These are phyloP conservation scores for Tipula helvola DNA, from an alignment of 2,888 invertebrate genomes.

Conservation along the genomic window DNA sequence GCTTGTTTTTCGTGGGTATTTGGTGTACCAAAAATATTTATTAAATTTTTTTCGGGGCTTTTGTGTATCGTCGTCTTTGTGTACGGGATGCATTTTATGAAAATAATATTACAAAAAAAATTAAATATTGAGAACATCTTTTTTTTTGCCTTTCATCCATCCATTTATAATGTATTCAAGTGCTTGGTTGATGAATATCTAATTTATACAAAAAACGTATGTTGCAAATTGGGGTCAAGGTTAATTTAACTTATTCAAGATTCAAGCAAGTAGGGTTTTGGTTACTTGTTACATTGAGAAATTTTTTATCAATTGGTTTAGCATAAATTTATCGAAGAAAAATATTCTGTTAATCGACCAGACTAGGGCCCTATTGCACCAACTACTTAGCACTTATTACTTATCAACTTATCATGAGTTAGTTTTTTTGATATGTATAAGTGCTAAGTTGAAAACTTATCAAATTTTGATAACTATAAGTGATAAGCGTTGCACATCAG, in stretches of 20 bases:
- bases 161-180: not conserved
- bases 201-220: not conserved
- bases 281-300: too few relatives aligned
- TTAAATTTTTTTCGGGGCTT: not conserved
- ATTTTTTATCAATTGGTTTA: too few relatives aligned
- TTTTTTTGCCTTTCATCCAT: not conserved
- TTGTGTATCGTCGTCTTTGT: not conserved
- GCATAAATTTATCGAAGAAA: too few relatives aligned
- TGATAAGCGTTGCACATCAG: too few relatives aligned
- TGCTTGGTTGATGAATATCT: not conserved
- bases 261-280: not conserved
- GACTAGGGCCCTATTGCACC: too few relatives aligned
- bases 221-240: not conserved
- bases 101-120: not conserved
- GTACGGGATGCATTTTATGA: not conserved
- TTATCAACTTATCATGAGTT: too few relatives aligned
- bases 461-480: too few relatives aligned
- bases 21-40: not conserved
- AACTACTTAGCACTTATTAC: too few relatives aligned
- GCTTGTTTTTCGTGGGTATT: not conserved
- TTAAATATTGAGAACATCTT: not conserved
- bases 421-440: too few relatives aligned
- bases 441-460: too few relatives aligned
- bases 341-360: too few relatives aligned
- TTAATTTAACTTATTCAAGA: not conserved